Evolutionary conservation across 2,797 vertebrate species (phyloP).

Genomic region (Acropternis orthonyx): DNA sequence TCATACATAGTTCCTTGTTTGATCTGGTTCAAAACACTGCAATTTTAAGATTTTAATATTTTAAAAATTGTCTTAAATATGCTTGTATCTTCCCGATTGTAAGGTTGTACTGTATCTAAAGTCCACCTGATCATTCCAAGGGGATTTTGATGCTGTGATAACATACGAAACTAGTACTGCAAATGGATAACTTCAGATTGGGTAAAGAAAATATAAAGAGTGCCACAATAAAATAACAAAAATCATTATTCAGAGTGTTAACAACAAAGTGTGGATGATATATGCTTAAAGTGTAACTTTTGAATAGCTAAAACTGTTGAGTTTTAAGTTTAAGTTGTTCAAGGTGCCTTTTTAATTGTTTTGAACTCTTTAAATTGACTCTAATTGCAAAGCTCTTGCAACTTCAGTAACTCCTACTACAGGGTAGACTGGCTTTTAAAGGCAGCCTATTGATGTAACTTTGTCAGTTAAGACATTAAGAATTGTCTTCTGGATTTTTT

Average conservation of each 20-base stretch:
- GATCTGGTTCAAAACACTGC: conserved; percentile 22
- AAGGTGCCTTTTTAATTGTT: conserved; percentile 75
- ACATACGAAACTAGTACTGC: background rate
- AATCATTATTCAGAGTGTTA: conserved; percentile 30
- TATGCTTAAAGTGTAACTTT: background rate
- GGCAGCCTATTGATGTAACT: conserved; percentile 13
- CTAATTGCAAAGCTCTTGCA: conserved; percentile 21
- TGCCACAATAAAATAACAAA: conserved; percentile 32
- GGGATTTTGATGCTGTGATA: conserved; percentile 47
- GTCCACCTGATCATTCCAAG: background rate
- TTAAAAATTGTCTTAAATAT: conserved; percentile 55
- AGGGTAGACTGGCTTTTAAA: conserved; percentile 34
- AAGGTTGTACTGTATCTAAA: conserved; percentile 37
- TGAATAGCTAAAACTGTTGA: conserved; percentile 22
- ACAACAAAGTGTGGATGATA: conserved; percentile 42
- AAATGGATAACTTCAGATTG: background rate
- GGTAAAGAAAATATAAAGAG: background rate
- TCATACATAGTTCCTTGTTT: conserved; percentile 34
- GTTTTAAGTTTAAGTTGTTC: conserved; percentile 65
- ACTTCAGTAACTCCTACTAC: background rate
- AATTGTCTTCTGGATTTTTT: conserved; percentile 50
- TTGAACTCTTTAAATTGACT: conserved; percentile 45
- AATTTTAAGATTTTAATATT: conserved; percentile 56
- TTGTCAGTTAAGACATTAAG: conserved; percentile 39
- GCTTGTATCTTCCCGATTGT: conserved; percentile 36